A percentile compares a stretch with the other conserved stretches of the same genome.
phyloP scores from a whole-genome alignment of 1,140 invertebrate genomes.

The Cheumatopsyche charites region DNA sequence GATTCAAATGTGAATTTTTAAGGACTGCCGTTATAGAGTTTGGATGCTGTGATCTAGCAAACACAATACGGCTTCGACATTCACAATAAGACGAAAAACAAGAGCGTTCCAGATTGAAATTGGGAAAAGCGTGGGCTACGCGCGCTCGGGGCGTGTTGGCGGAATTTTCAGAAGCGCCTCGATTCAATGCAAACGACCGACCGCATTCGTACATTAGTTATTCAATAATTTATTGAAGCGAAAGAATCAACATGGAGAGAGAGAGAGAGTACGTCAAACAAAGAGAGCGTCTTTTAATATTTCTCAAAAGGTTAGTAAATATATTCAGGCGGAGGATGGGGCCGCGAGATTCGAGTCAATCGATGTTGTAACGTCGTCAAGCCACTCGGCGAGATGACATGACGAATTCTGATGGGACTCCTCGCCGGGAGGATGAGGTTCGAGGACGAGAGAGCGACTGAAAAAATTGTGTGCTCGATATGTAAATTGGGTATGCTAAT shows the following conservation, averaged over 20 bases:
- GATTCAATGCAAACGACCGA: background rate
- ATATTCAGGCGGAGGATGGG: conserved; percentile 7
- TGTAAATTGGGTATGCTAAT: background rate
- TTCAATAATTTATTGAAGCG: conserved; percentile 39
- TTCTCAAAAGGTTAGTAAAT: conserved; percentile 43
- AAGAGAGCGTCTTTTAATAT: conserved; percentile 44
- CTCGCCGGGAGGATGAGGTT: background rate
- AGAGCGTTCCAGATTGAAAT: background rate
- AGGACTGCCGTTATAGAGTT: too few relatives aligned
- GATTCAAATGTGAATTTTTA: too few relatives aligned
- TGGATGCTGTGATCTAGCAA: too few relatives aligned
- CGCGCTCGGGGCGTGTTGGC: too few relatives aligned
- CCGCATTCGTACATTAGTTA: conserved; percentile 27
- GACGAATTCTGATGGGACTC: conserved; percentile 26
- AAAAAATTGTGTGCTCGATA: too few relatives aligned
- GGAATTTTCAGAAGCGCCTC: background rate
- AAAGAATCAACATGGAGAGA: conserved; percentile 32
- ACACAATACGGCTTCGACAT: too few relatives aligned
- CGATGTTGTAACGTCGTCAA: conserved; percentile 31
- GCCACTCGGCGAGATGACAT: conserved; percentile 22
- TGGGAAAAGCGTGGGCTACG: too few relatives aligned
- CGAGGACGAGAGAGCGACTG: background rate
- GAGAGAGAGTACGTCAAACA: conserved; percentile 36
- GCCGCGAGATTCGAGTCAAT: conserved; percentile 15
- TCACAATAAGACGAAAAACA: background rate